Percentiles rank a stretch among this genome's conserved stretches.
These are phyloP conservation scores for Ceratosolen solmsi DNA, from an alignment of 1,140 invertebrate species.

Conservation along the genomic window DNA sequence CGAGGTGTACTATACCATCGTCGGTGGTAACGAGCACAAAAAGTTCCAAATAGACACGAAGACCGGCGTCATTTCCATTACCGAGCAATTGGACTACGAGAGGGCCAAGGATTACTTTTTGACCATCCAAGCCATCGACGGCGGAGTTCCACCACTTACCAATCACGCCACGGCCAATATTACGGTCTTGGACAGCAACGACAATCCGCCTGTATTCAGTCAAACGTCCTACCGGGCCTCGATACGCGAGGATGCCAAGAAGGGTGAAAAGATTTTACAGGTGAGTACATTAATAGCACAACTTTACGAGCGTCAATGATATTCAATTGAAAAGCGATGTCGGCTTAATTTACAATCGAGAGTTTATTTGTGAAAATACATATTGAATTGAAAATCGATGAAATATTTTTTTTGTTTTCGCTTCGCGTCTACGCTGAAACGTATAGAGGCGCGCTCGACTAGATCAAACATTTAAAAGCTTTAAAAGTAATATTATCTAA, in stretches of 20 bases:
- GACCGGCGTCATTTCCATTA: slow-evolving; percentile 83
- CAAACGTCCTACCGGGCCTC: slow-evolving; percentile 86
- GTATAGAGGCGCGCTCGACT: too few species aligned
- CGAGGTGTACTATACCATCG: slow-evolving; percentile 90
- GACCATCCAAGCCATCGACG: slow-evolving; percentile 92
- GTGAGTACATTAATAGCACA: slow-evolving; percentile 72
- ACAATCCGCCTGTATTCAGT: slow-evolving; percentile 89
- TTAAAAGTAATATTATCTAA: too few species aligned
- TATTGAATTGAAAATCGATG: too few species aligned
- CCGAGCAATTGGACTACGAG: slow-evolving; percentile 89
- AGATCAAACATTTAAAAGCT: too few species aligned
- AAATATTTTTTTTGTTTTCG: background rate
- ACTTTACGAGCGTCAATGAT: too few species aligned
- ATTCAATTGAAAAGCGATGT: too few species aligned
- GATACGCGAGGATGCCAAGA: slow-evolving; percentile 84
- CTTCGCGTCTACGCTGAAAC: too few species aligned
- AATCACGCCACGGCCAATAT: slow-evolving; percentile 92
- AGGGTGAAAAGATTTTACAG: slow-evolving; percentile 82
- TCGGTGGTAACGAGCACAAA: slow-evolving; percentile 90
- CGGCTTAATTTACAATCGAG: too few species aligned
- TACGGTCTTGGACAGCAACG: slow-evolving; percentile 89
- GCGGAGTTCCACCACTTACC: slow-evolving; percentile 87
- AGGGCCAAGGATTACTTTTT: slow-evolving; percentile 88
- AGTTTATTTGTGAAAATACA: too few species aligned
- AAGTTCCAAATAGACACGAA: slow-evolving; percentile 86